phyloP scores from a whole-genome alignment of 1,140 invertebrate species.

The Aphelenchoides besseyi region DNA sequence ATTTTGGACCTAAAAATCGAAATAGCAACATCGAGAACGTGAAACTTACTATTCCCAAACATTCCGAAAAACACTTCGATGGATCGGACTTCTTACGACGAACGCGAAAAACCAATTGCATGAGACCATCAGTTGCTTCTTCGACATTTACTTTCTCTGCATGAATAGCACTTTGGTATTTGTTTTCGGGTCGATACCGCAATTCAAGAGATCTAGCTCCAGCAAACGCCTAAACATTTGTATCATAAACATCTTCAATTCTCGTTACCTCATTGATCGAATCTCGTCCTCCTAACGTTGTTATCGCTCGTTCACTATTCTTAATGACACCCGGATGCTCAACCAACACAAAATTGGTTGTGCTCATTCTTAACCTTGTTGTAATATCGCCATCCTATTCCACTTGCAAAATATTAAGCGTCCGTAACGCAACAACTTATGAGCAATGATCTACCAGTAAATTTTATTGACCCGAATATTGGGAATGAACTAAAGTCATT shows the following conservation, averaged over 20 bases:
- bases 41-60: slow-evolving; percentile 50
- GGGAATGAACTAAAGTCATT: neutral
- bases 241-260: slow-evolving; percentile 31
- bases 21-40: slow-evolving; percentile 6
- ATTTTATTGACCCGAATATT: slow-evolving; percentile 7
- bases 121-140: slow-evolving; percentile 43
- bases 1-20: slow-evolving; percentile 41
- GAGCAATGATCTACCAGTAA: too few species aligned
- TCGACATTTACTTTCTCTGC: slow-evolving; percentile 40
- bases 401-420: too few species aligned
- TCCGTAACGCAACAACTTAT: too few species aligned
- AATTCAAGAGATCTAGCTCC: slow-evolving; percentile 44
- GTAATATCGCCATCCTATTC: too few species aligned
- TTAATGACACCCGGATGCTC: slow-evolving; percentile 57
- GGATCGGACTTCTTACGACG: slow-evolving; percentile 40
- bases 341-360: slow-evolving; percentile 42
- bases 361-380: neutral
- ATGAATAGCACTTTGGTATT: slow-evolving; percentile 43
- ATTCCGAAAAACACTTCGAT: slow-evolving; percentile 21
- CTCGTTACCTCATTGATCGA: slow-evolving; percentile 34
- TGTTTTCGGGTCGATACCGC: slow-evolving; percentile 51
- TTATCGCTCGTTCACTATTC: slow-evolving; percentile 50
- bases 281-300: slow-evolving; percentile 51
- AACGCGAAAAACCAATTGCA: slow-evolving; percentile 53
- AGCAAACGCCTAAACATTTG: slow-evolving; percentile 48